Percentiles rank a stretch among this genome's conserved stretches.
phyloP scores from a whole-genome alignment of 2,113 vertebrate genomes.

The Dipodomys ordii region DNA sequence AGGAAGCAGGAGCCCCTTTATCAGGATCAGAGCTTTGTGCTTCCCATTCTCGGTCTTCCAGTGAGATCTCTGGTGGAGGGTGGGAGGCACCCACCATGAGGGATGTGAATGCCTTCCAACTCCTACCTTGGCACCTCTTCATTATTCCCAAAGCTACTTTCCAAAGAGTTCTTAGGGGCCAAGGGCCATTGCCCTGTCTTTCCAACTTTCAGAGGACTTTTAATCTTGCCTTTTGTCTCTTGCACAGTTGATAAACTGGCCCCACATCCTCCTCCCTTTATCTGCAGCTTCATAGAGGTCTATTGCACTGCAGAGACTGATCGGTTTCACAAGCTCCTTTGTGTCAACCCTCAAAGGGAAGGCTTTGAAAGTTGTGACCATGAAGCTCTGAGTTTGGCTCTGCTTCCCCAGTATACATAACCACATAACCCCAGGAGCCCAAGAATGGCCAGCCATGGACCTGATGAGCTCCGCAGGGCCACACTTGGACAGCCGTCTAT shows the following conservation, averaged over 20 bases:
- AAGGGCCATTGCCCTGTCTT: constrained; percentile 37
- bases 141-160: not conserved
- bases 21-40: not conserved
- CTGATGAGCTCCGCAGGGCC: not conserved
- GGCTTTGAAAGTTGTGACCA: constrained; percentile 80
- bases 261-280: constrained; percentile 72
- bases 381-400: constrained; percentile 69
- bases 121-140: not conserved
- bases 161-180: not conserved
- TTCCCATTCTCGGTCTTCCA: not conserved
- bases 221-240: constrained; percentile 47
- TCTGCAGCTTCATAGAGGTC: constrained; percentile 49
- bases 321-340: constrained; percentile 73
- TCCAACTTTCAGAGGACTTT: constrained; percentile 25
- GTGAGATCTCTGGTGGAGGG: fast-evolving
- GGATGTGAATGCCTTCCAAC: no score
- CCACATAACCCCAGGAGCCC: constrained; percentile 62
- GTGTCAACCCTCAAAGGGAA: constrained; percentile 76
- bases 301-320: not conserved
- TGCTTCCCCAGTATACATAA: constrained; percentile 59
- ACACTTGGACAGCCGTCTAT: constrained; percentile 14
- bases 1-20: not conserved
- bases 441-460: not conserved
- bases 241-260: not conserved
- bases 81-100: fast-evolving